Evolutionary conservation across 2,888 invertebrate species (phyloP), one percentile per base, ranked within the genome.

Genomic region (Boloria euphrosyne): DNA sequence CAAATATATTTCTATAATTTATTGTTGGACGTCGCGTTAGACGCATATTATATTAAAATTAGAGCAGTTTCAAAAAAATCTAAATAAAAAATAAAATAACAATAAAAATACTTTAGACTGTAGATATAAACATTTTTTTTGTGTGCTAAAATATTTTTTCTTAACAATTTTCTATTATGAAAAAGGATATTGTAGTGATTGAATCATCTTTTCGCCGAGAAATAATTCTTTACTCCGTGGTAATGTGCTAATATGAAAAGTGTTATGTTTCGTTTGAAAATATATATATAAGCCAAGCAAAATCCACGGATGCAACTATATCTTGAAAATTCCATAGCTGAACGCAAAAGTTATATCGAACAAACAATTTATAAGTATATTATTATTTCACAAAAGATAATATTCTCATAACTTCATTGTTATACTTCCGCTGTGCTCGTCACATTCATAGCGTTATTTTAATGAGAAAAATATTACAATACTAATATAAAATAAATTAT

Each of bases 331-430:
- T 43, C 4, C 16, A 22, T 49, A 27, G 43, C 22, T 7, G 22
- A 22, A 5, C 14, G 51, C 43, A 49, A 59, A 47, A 31, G 5
- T 59, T 49, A 59, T 27, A 27, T 59, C 14, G 27, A 59, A 27
- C 27, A 68, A 67, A 67, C 60, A 68, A 67, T 72, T 67, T 70
- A 60, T 66, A 66, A 69, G 71, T n/a, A n/a, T n/a, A 71, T 67
- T 68, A 67, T 67, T 67, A 66, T 66, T 66, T 61, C 59, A 69
- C 70, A 73, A 72, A 68, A 72, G 73, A 73, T 71, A 71, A 69
- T 69, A 73, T 59, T 75, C 74, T 67, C 75, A 73, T 72, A 74
- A 74, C 73, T 72, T 69, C 68, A 70, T 70, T 74, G 71, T 69
- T 49, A 53, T 44, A 55, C 63, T 61, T 65, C 67, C 63, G 69